Evolutionary conservation across 2,797 vertebrate genomes (phyloP).

Genomic region (Helarctos malayanus): DNA sequence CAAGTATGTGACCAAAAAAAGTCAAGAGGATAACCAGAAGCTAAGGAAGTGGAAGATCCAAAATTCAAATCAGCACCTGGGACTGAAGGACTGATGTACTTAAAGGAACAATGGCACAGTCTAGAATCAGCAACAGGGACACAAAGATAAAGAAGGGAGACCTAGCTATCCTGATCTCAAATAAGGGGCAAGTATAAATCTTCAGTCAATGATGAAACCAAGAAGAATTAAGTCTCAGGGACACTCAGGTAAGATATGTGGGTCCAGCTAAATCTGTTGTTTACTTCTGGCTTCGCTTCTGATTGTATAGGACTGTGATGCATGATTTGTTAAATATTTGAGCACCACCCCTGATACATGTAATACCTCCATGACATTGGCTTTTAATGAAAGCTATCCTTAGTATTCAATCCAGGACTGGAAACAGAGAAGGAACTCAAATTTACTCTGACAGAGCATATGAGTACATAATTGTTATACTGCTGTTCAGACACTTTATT

Average conservation of each 20-base stretch:
- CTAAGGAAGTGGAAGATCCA: neutral
- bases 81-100: neutral
- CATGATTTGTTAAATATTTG: neutral
- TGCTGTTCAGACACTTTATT: neutral
- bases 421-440: conserved; percentile 33
- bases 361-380: neutral
- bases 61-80: neutral
- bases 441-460: neutral
- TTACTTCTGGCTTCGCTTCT: neutral
- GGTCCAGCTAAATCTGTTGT: neutral
- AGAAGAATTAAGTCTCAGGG: neutral
- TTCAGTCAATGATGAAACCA: neutral
- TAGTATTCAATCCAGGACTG: neutral
- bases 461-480: neutral
- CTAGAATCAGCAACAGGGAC: neutral
- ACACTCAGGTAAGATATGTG: neutral
- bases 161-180: neutral
- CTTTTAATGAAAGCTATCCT: neutral
- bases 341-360: neutral
- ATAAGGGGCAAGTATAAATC: neutral
- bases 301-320: neutral
- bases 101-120: neutral
- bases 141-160: neutral
- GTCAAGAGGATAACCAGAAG: neutral
- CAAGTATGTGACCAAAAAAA: neutral